Base-by-base conservation (phyloP, 2,797 vertebrate genomes). In the Carcharodon carcharias region DNA sequence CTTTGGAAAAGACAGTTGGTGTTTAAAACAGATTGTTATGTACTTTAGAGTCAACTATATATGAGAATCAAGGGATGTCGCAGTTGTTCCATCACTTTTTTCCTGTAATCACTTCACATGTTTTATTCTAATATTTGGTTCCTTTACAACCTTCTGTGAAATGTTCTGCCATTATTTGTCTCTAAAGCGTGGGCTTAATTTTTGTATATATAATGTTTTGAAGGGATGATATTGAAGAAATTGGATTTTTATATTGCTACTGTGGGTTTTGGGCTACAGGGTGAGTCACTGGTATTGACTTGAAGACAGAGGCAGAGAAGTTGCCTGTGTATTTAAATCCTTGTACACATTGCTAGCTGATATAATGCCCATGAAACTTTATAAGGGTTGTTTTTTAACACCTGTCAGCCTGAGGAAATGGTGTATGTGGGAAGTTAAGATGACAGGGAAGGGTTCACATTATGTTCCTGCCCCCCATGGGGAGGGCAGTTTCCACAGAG, bases 11-110 rank as follows among this genome's bases (percentile, higher is more conserved):
- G 50, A 56, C 71, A 4, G 45, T n/a, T 77, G 67, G 77, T 95
- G 69, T 21, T 73, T 58, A 95, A 77, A 95, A 71, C 69, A 95
- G 69, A 77, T 95, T 95, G 69, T 77, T 95, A 31, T 58, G 94
- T 77, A n/a, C 69, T 95, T 77, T 35, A 95, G 69, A 54, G 69
- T 58, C 94, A 95, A 73, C 50, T 31, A n/a, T 31, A 73, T 58
- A 73, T 71, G 69, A n/a, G 94, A 77, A 56, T n/a, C 94, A 35
- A 95, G 67, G 67, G 94, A 95, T 50, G 77, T 0, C 6, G 6
- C 31, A 73, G 26, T n/a, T 50, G 50, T 31, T 54, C 50, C 4
- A 35, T 56, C 45, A 95, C 26, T 73, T 95, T 69, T 77, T n/a
- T 26, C 93, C n/a, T 71, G 28, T 31, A 95, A 69, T 95, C 94